Conservation (phyloP, 2,888 invertebrate species). For the Junonia oenone region DNA sequence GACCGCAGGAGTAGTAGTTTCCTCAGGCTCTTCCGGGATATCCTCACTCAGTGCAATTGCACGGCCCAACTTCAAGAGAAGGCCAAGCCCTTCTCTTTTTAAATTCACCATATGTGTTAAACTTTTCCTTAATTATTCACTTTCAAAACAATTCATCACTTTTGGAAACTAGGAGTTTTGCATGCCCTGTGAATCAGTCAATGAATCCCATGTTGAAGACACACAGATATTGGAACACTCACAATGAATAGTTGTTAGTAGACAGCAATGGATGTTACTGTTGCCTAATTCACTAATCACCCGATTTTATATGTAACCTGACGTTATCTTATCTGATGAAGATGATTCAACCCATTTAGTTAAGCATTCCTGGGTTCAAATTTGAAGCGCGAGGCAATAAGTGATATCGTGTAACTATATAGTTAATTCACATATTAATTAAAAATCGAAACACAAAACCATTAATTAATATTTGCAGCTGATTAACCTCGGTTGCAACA, state of each 20-base stretch:
- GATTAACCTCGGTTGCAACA: conserved; percentile 47
- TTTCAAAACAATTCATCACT: conserved; percentile 62
- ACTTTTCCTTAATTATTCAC: conserved; percentile 53
- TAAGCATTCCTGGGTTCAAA: conserved; percentile 46
- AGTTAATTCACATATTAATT: not conserved
- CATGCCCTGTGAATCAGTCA: conserved; percentile 78
- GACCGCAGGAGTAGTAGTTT: conserved; percentile 33
- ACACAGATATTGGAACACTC: conserved; percentile 71
- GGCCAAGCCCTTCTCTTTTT: conserved; percentile 66
- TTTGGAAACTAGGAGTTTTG: conserved; percentile 61
- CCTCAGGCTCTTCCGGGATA: conserved; percentile 45
- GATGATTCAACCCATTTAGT: conserved; percentile 54
- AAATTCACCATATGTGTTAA: conserved; percentile 70
- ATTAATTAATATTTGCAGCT: conserved; percentile 28
- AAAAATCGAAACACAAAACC: conserved; percentile 1
- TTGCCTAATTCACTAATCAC: conserved; percentile 43
- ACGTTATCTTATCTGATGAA: conserved; percentile 58
- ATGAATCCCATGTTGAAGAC: conserved; percentile 76
- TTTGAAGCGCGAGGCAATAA: conserved; percentile 33
- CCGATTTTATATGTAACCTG: conserved; percentile 45
- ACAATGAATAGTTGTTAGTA: conserved; percentile 52
- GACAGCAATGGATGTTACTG: conserved; percentile 48
- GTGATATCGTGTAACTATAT: conserved; percentile 16
- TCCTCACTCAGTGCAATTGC: conserved; percentile 47
- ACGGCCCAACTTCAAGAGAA: conserved; percentile 61